A percentile compares a stretch with the other conserved stretches of the same genome.
Evolutionary conservation across 2,888 invertebrate species (phyloP).

Genomic region (Trichogramma evanescens): DNA sequence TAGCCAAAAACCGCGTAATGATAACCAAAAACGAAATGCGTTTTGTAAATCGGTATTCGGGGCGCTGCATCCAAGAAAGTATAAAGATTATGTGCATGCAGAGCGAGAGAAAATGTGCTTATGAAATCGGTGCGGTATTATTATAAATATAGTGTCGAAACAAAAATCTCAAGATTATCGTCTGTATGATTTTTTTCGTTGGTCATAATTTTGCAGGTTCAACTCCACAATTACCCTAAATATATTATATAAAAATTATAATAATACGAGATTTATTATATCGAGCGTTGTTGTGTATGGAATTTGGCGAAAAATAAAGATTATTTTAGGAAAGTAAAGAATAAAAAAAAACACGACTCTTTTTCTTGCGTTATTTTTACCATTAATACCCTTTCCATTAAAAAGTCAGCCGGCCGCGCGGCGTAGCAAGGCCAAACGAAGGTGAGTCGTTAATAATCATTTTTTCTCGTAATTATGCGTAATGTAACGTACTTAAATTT

Average conservation of each 20-base stretch:
- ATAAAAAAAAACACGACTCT: not conserved
- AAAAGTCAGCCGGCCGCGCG: too few species aligned
- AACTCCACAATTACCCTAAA: not conserved
- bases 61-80: slow-evolving; percentile 21
- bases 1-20: not conserved
- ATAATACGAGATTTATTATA: not conserved
- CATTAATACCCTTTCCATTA: not conserved
- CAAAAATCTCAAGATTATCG: slow-evolving; percentile 1
- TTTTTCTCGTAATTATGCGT: too few species aligned
- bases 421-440: too few species aligned
- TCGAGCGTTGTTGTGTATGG: slow-evolving; percentile 17
- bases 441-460: too few species aligned
- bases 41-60: slow-evolving; percentile 15
- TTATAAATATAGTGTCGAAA: slow-evolving; percentile 6
- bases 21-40: slow-evolving; percentile 11
- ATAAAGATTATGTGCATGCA: slow-evolving; percentile 12
- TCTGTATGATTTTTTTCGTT: not conserved
- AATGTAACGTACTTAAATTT: too few species aligned
- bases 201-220: not conserved
- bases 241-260: not conserved
- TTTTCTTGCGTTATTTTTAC: not conserved
- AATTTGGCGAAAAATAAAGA: slow-evolving; percentile 19
- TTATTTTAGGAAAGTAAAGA: slow-evolving; percentile 22
- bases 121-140: not conserved
- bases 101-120: not conserved